phyloP scores from a whole-genome alignment of 2,797 vertebrate species.

The Helicolenus hilgendorfi region DNA sequence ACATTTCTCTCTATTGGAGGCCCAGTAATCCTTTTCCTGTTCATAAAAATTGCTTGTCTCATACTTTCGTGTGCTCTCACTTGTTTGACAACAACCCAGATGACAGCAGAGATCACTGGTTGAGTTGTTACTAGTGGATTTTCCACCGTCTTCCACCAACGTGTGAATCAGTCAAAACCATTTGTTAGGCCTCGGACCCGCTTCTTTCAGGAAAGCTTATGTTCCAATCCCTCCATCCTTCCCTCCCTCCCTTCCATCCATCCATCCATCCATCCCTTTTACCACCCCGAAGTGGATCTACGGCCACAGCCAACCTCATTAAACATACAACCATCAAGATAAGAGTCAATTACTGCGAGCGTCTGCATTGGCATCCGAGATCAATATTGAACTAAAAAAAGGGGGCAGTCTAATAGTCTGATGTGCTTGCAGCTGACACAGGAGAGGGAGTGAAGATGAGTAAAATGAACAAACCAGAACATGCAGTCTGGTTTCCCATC shows the following conservation, averaged over 20 bases:
- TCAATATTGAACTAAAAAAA: constrained; percentile 66
- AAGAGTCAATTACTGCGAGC: constrained; percentile 78
- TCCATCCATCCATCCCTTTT: background rate
- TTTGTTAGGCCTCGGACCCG: constrained; percentile 25
- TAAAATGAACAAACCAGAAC: constrained; percentile 5
- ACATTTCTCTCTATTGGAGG: background rate
- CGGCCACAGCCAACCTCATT: constrained; percentile 74
- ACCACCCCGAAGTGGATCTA: constrained; percentile 39
- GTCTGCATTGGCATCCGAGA: constrained; percentile 69
- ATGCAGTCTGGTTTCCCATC: background rate
- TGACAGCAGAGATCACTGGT: constrained; percentile 27
- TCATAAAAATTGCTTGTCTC: background rate
- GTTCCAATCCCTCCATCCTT: background rate
- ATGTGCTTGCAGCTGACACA: constrained; percentile 10
- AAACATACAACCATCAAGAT: constrained; percentile 83
- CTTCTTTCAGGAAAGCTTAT: constrained; percentile 20
- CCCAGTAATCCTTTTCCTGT: background rate
- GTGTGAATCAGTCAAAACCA: background rate
- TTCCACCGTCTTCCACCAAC: constrained; percentile 5
- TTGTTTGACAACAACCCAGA: constrained; percentile 35
- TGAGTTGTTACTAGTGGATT: constrained; percentile 41
- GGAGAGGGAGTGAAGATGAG: constrained; percentile 5
- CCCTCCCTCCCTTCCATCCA: background rate
- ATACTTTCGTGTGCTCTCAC: background rate
- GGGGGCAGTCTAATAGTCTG: constrained; percentile 27